These are phyloP conservation scores for Leucopsar rothschildi DNA, from an alignment of 2,113 vertebrate species.

Conservation along the genomic window DNA sequence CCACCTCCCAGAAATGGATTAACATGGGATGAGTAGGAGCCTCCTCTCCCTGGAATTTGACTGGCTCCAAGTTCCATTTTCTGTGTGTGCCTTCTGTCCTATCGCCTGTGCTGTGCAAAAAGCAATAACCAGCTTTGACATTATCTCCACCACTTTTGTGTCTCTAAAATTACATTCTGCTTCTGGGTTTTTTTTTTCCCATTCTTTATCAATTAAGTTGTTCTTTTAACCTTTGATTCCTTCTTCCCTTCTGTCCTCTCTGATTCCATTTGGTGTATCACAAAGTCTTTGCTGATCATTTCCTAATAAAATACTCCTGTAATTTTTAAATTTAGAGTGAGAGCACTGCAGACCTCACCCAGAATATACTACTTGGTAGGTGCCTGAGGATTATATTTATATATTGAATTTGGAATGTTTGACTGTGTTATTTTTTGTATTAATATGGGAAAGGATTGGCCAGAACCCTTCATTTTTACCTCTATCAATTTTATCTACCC, in stretches of 20 bases:
- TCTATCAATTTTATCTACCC: background rate
- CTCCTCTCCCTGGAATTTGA: background rate
- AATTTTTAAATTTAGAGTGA: background rate
- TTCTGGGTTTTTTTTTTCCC: conserved; percentile 13
- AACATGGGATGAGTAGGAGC: background rate
- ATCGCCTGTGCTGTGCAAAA: background rate
- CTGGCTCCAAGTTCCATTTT: background rate
- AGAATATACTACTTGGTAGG: background rate
- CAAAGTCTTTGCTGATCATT: background rate
- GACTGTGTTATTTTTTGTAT: background rate
- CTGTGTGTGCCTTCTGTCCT: background rate
- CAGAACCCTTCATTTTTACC: background rate
- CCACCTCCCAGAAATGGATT: background rate
- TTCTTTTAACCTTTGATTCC: conserved; percentile 42
- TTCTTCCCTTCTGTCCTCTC: conserved; percentile 15
- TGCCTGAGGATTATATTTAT: background rate
- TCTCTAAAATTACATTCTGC: conserved; percentile 34
- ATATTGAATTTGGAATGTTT: background rate
- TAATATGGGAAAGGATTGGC: background rate
- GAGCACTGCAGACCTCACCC: background rate
- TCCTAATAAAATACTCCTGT: conserved; percentile 7
- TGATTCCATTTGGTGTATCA: conserved; percentile 14
- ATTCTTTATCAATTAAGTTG: conserved; percentile 1
- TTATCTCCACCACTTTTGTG: conserved; percentile 23
- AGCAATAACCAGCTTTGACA: conserved; percentile 34